Evolutionary conservation across 2,113 vertebrate species (phyloP).

Genomic region (Tenrec ecaudatus): DNA sequence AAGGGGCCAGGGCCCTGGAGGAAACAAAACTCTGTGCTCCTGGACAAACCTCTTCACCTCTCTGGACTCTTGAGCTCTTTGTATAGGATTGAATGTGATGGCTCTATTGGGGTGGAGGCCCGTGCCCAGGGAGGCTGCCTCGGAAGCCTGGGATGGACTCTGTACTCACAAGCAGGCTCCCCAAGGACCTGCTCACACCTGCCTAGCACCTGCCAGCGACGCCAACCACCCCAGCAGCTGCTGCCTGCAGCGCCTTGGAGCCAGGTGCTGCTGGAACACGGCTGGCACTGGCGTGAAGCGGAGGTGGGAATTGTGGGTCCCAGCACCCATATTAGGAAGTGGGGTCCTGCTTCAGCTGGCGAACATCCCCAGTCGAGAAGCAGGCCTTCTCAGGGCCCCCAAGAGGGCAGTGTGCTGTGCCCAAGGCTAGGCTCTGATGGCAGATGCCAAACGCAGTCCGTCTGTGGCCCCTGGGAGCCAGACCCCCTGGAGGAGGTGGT

Average conservation of each 20-base stretch:
- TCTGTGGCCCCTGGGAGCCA: background rate
- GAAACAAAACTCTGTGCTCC: constrained; percentile 12
- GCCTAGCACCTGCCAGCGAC: constrained; percentile 42
- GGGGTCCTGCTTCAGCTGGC: background rate
- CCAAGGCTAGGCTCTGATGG: background rate
- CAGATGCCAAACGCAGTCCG: background rate
- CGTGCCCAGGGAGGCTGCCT: background rate
- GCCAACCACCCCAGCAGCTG: background rate
- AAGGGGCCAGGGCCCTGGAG: background rate
- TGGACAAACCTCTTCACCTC: constrained; percentile 5
- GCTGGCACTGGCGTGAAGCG: background rate
- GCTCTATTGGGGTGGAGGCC: constrained; percentile 1
- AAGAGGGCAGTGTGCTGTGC: background rate
- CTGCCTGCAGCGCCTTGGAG: background rate
- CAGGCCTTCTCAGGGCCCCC: background rate
- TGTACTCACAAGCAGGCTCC: constrained; percentile 26
- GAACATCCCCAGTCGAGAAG: background rate
- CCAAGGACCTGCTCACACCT: constrained; percentile 34
- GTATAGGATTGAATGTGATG: constrained; percentile 2
- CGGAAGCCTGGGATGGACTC: background rate
- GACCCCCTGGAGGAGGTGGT: background rate
- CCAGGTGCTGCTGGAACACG: constrained; percentile 18
- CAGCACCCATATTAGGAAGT: background rate
- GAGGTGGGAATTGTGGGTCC: background rate
- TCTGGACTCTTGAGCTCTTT: constrained; percentile 36